Evolutionary conservation across 2,113 vertebrate species (phyloP).

Genomic region (Crotalus helleri): DNA sequence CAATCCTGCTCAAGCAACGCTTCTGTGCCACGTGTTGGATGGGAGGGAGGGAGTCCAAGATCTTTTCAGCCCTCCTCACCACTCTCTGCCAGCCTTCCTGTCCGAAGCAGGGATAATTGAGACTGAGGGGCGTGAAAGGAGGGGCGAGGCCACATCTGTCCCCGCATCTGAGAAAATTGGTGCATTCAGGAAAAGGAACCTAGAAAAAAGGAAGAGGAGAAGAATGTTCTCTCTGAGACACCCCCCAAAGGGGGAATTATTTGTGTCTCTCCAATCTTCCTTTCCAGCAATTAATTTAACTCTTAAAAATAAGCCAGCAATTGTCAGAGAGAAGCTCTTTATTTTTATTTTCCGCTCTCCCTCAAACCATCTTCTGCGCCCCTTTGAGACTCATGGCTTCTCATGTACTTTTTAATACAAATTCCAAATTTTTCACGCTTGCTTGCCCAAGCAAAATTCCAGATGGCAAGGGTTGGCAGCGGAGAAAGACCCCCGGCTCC

Average conservation of each 20-base stretch:
- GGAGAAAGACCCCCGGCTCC: neutral
- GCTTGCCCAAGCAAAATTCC: neutral
- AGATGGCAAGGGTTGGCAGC: neutral
- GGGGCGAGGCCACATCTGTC: neutral
- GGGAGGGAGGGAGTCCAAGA: no score
- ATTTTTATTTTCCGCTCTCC: neutral
- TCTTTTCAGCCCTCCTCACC: no score
- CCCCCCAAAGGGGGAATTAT: neutral
- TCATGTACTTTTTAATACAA: neutral
- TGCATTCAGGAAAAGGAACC: neutral
- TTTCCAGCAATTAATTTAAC: neutral
- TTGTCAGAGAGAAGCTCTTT: neutral
- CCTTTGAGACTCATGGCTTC: neutral
- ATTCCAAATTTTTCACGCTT: slow-evolving; percentile 31
- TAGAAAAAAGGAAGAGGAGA: neutral
- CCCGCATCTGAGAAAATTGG: neutral
- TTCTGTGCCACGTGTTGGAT: no score
- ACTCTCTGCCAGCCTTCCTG: no score
- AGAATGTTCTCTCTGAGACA: neutral
- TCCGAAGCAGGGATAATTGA: no score
- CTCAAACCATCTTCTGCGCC: neutral
- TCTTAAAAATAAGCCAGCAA: neutral
- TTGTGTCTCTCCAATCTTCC: neutral
- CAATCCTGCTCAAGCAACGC: no score
- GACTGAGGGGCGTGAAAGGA: neutral